Evolutionary conservation across 2,888 invertebrate species (phyloP).

Genomic region (Epistrophe eligans): DNA sequence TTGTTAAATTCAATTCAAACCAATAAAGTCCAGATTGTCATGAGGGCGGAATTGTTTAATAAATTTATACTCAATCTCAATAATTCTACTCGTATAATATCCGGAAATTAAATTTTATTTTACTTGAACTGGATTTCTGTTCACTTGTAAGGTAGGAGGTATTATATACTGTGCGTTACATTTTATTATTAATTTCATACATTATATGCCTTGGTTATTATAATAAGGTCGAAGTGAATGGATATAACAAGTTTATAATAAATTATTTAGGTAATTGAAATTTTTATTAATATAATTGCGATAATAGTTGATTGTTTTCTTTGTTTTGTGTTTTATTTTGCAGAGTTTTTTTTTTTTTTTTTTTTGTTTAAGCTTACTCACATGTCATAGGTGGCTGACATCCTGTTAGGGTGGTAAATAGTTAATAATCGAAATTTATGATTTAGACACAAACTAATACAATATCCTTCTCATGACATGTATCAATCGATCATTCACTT

Average conservation of each 20-base stretch:
- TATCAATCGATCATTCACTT: neutral
- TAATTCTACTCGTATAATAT: constrained; percentile 19
- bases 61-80: constrained; percentile 36
- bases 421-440: neutral
- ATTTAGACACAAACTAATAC: neutral
- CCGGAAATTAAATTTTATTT: constrained; percentile 51
- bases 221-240: neutral
- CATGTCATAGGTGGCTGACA: neutral
- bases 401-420: neutral
- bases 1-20: constrained; percentile 1
- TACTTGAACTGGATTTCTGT: constrained; percentile 40
- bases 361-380: neutral
- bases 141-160: neutral
- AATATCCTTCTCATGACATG: neutral
- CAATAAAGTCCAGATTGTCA: constrained; percentile 45
- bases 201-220: neutral
- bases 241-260: neutral
- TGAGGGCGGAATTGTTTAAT: constrained; percentile 60
- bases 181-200: constrained; percentile 1
- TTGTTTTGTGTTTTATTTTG: neutral
- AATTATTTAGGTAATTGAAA: neutral
- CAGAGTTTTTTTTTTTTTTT: neutral
- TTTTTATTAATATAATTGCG: neutral
- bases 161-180: neutral
- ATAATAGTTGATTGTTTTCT: neutral